Conservation (phyloP, 2,113 vertebrate genomes). For the Pituophis catenifer region DNA sequence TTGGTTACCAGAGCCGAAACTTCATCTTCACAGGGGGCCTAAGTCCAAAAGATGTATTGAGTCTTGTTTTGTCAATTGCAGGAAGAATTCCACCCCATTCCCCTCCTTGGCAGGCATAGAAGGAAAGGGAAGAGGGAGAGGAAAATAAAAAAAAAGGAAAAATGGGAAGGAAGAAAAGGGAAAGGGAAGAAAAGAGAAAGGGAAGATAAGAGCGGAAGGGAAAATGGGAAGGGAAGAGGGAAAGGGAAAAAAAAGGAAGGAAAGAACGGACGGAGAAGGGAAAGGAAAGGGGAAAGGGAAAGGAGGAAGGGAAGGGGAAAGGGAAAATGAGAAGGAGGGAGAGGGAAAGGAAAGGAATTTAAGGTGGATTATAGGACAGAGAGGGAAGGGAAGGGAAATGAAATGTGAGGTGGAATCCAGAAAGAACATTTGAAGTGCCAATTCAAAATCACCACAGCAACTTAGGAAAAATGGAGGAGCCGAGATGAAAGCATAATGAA, state of each 20-base stretch:
- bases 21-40: not conserved
- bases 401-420: not conserved
- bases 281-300: no score
- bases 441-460: constrained; percentile 54
- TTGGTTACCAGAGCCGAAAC: not conserved
- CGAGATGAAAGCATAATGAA: constrained; percentile 65
- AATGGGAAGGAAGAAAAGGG: no score
- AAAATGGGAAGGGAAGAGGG: no score
- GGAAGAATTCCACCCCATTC: not conserved
- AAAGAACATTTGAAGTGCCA: constrained; percentile 15
- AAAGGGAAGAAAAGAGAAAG: not conserved
- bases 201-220: no score
- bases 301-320: no score
- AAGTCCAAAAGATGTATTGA: constrained; percentile 1
- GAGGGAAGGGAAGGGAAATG: not conserved
- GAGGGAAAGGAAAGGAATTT: not conserved
- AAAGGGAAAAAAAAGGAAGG: no score
- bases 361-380: not conserved
- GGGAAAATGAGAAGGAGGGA: no score
- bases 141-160: not conserved
- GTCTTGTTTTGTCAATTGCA: constrained; percentile 49
- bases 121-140: not conserved
- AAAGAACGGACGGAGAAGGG: not conserved
- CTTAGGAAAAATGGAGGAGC: constrained; percentile 69
- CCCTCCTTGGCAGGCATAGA: not conserved